Conservation (phyloP, 1,140 invertebrate genomes). For the Phortica variegata region DNA sequence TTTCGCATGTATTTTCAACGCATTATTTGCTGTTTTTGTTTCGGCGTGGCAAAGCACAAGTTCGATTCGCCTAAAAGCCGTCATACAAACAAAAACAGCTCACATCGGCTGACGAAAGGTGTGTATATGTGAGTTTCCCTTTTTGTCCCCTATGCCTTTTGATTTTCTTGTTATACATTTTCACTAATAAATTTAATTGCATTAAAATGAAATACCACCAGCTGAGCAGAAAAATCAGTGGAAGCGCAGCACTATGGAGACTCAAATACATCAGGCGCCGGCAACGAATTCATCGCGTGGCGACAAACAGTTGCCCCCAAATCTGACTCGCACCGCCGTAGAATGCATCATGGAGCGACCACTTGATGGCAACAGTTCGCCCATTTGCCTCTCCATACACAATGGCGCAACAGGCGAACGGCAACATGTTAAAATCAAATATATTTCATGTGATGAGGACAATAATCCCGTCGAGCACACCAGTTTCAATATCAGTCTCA, state of each 20-base stretch:
- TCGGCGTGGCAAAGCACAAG: constrained; percentile 25
- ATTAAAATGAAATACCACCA: constrained; percentile 12
- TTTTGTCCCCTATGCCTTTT: too few species aligned
- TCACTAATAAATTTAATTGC: constrained; percentile 12
- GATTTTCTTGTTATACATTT: too few species aligned
- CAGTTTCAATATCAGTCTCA: background rate
- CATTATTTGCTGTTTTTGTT: constrained; percentile 59
- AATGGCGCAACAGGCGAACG: constrained; percentile 32
- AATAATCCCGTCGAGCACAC: constrained; percentile 47
- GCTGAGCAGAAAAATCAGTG: constrained; percentile 44
- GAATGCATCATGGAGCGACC: constrained; percentile 39
- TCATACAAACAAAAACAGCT: constrained; percentile 40
- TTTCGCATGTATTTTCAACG: constrained; percentile 62
- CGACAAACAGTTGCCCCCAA: constrained; percentile 18
- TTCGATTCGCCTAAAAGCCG: constrained; percentile 39
- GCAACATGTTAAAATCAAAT: constrained; percentile 47
- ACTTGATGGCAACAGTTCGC: constrained; percentile 34
- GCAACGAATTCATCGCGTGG: constrained; percentile 21
- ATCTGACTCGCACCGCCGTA: constrained; percentile 19
- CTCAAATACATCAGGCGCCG: constrained; percentile 45
- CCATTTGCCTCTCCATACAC: constrained; percentile 42
- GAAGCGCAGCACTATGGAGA: constrained; percentile 55
- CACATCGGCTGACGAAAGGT: constrained; percentile 40
- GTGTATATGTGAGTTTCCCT: too few species aligned
- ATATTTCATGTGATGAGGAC: constrained; percentile 54